Base-by-base conservation (phyloP, 2,797 vertebrate genomes). In the Taenioides sp. region DNA sequence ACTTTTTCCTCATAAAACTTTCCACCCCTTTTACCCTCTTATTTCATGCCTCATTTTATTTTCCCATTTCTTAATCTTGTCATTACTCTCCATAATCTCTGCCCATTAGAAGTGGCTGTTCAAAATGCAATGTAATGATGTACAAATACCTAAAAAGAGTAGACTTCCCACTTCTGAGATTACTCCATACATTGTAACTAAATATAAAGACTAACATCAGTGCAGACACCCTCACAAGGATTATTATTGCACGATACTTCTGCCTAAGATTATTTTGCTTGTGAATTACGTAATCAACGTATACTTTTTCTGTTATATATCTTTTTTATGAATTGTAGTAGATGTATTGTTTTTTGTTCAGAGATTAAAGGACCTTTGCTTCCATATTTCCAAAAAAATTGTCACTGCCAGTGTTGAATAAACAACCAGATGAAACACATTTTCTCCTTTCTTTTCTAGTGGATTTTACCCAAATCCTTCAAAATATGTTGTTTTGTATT, bases 1-100 rank as follows among this genome's bases (percentile, higher is more conserved):
- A 69, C 49, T 73, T 72, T 78, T 40, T 58, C 52, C 67, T 69
- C 27, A 37, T 67, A 55, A 34, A 67, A 67, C 66, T 67, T 67
- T 37, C 18, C 40, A 80, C 55, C n/a, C 54, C 43, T 70, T 60
- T 69, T 58, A 34, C 10, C 54, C 62, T 64, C 54, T 47, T 68
- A 22, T 75, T 62, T 74, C 43, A 66, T 61, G 76, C 54, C 61
- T 23, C 69, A 34, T 76, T 75, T 80, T 70, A 59, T 64, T 49
- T 70, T 40, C 40, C 57, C 27, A 16, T 43, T 71, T 70, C 60
- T 55, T 59, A 72, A 52, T 79, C 60, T 67, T 63, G 54, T 9
- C 27, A 69, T 71, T 60, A 52, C 31, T 57, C 16, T 67, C 58
- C 70, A 43, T 74, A 47, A 72, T 77, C 74, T 68, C 52, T 59